These are phyloP conservation scores for Rutilus rutilus DNA, from an alignment of 2,113 vertebrate genomes.

Conservation along the genomic window DNA sequence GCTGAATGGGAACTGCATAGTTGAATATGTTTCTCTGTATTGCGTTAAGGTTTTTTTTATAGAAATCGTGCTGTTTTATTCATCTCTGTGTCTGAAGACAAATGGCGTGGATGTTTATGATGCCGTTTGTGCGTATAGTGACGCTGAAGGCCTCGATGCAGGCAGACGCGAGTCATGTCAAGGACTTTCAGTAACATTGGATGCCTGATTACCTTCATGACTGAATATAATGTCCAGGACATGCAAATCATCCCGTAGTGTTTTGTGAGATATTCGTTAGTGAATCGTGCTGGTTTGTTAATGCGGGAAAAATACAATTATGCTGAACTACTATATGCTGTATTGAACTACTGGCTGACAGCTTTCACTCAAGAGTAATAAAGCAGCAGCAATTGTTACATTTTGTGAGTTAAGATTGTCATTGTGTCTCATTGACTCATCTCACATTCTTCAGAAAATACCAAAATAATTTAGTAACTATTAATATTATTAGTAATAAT, in stretches of 20 bases:
- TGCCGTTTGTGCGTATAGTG: not conserved
- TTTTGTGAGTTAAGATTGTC: not conserved
- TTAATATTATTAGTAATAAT: not conserved
- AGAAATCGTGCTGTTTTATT: not conserved
- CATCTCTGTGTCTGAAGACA: not conserved
- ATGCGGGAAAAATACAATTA: not conserved
- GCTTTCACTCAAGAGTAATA: not conserved
- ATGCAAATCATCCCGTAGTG: not conserved
- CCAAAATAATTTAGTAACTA: not conserved
- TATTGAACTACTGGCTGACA: not conserved
- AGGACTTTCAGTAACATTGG: slow-evolving; percentile 75
- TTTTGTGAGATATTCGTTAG: not conserved
- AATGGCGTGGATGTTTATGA: not conserved
- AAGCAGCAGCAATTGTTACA: not conserved
- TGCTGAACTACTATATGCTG: not conserved
- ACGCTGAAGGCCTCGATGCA: slow-evolving; percentile 53
- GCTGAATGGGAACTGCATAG: not conserved
- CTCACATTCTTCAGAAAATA: not conserved
- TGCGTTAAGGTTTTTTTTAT: not conserved
- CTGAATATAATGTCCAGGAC: not conserved
- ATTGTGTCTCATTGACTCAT: not conserved
- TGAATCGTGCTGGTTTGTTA: not conserved
- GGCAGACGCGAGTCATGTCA: slow-evolving; percentile 66
- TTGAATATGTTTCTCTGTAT: not conserved
- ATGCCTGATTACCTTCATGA: not conserved